phyloP scores from a whole-genome alignment of 64 coral and sea anemone genomes.

The Porites australiensis region DNA sequence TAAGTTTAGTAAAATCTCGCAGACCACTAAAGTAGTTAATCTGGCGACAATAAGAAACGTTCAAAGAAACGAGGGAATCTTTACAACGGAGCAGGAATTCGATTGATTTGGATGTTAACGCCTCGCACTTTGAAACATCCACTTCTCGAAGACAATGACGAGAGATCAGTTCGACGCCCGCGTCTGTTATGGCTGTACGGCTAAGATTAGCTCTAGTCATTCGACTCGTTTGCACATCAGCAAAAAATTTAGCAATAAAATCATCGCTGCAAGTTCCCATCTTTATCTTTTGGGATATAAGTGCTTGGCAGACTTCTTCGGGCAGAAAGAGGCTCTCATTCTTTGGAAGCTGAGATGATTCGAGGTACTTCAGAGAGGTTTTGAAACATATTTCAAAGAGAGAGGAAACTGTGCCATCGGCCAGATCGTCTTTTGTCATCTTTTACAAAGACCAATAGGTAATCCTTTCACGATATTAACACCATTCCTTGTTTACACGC shows the following conservation, averaged over 20 bases:
- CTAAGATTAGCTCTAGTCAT: conserved; percentile 77
- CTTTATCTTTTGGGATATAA: conserved; percentile 84
- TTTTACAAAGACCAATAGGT: background rate
- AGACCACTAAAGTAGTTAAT: conserved; percentile 62
- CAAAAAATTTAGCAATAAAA: conserved; percentile 76
- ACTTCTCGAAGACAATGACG: conserved; percentile 82
- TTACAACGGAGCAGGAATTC: conserved; percentile 67
- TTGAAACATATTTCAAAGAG: conserved; percentile 79
- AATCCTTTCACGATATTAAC: background rate
- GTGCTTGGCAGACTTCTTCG: conserved; percentile 90
- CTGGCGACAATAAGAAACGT: conserved; percentile 54
- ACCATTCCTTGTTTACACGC: background rate
- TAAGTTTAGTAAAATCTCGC: conserved; percentile 53
- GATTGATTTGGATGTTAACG: conserved; percentile 69
- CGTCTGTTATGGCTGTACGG: conserved; percentile 75
- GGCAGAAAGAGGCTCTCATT: conserved; percentile 71
- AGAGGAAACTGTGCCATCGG: conserved; percentile 65
- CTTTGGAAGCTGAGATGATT: conserved; percentile 47
- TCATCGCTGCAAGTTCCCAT: conserved; percentile 78
- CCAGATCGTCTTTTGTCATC: conserved; percentile 55
- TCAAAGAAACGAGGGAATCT: conserved; percentile 70
- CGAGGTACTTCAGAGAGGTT: conserved; percentile 72
- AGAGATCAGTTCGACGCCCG: conserved; percentile 61
- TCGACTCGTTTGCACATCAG: conserved; percentile 77
- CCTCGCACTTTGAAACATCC: conserved; percentile 65